These are phyloP conservation scores for Ophioderma brevispina DNA, from an alignment of 35 echinoderm and acorn worm genomes.

Conservation along the genomic window DNA sequence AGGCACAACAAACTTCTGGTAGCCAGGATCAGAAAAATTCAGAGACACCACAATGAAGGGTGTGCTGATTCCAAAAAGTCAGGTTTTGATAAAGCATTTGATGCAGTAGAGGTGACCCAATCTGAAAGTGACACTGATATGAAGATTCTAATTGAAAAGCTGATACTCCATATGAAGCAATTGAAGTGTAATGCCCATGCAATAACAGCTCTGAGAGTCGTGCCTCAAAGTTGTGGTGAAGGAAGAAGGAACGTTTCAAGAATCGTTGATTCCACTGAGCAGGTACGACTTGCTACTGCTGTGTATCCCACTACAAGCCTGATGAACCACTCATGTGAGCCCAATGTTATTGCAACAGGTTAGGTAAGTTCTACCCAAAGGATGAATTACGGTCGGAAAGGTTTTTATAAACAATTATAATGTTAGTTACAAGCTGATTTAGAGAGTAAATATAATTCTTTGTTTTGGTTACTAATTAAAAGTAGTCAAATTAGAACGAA, in stretches of 20 bases:
- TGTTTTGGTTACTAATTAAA: neutral
- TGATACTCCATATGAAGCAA: conserved; percentile 59
- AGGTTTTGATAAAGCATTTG: neutral
- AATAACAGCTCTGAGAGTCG: conserved; percentile 45
- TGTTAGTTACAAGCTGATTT: neutral
- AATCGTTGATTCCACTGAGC: conserved; percentile 37
- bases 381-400: neutral
- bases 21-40: too few species aligned
- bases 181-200: conserved; percentile 80
- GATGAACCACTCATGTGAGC: conserved; percentile 91
- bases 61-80: too few species aligned
- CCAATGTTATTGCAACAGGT: conserved; percentile 94
- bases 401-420: neutral
- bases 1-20: too few species aligned
- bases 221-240: neutral
- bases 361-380: too few species aligned
- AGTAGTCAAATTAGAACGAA: neutral
- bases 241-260: neutral
- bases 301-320: conserved; percentile 78
- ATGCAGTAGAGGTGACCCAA: neutral
- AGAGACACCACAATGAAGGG: too few species aligned
- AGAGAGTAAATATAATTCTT: neutral
- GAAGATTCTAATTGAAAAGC: neutral
- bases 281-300: conserved; percentile 79
- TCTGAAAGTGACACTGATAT: neutral